Conservation (phyloP, 2,113 vertebrate species). For the Caretta caretta region DNA sequence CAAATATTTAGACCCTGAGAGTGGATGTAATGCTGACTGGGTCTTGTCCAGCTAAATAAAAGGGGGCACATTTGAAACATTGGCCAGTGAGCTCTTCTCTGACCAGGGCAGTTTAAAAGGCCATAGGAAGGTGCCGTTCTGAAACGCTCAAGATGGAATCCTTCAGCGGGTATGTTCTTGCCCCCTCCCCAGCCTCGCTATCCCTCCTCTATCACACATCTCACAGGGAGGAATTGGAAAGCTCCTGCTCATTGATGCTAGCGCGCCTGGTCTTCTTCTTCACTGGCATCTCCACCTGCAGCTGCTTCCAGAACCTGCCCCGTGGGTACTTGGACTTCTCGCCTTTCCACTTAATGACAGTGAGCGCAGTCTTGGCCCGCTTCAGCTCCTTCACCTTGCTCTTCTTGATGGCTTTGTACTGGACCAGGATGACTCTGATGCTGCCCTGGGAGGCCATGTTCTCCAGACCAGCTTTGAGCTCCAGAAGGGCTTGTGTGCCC, state of each 20-base stretch:
- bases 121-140: neutral
- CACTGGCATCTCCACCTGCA: slow-evolving; percentile 90
- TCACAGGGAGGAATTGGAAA: slow-evolving; percentile 63
- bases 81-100: neutral
- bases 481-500: slow-evolving; percentile 95
- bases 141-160: neutral
- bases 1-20: neutral
- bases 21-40: neutral
- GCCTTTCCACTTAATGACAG: slow-evolving; percentile 94
- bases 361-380: slow-evolving; percentile 86
- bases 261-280: slow-evolving; percentile 69
- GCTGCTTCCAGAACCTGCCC: slow-evolving; percentile 94
- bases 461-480: slow-evolving; percentile 94
- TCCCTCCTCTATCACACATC: slow-evolving; percentile 43
- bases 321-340: slow-evolving; percentile 89
- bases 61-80: neutral
- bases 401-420: slow-evolving; percentile 88
- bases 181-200: neutral
- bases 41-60: neutral
- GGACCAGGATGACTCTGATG: slow-evolving; percentile 93
- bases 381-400: slow-evolving; percentile 91
- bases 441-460: slow-evolving; percentile 89
- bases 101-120: slow-evolving; percentile 8
- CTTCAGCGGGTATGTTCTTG: neutral
- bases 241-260: slow-evolving; percentile 52